Evolutionary conservation across 2,113 vertebrate genomes (phyloP), one percentile per base, ranked within the genome.

Genomic region (Cygnus atratus): DNA sequence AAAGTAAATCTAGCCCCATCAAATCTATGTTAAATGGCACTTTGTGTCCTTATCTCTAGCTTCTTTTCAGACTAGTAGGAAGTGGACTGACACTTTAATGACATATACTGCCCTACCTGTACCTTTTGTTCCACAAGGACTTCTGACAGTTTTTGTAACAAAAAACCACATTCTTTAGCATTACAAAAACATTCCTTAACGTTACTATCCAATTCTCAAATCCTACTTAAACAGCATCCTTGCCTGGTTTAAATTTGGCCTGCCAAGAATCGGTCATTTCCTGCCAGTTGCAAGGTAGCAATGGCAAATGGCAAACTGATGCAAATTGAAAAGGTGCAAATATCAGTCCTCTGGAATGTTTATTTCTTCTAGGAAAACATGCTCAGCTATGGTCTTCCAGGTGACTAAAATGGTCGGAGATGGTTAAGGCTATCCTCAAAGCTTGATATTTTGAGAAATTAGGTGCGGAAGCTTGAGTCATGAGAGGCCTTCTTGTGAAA

Each of bases 401-500:
- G 14, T 0, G 1, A 75, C 33, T 76, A 18, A 93, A 90, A 90
- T 35, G 62, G 18, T 7, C 61, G 29, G 28, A 77, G 61, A 84
- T 15, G 12, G 73, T 57, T 57, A 78, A 2, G 9, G 54, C 70
- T 89, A 54, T 52, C 50, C 88, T 93, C 29, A 68, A 9, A 75
- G 79, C 57, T 5, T 43, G 54, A 0, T 91, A 62, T 76, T 97
- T 79, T 84, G 74, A 96, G 77, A 95, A 92, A 79, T 62, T 68
- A 91, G 81, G 89, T 81, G 74, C 68, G 77, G 81, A 95, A 8
- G 26, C n/a, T 92, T 72, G 41, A 94, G 91, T 26, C 43, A 29
- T 71, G 84, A 88, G 35, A 73, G 61, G 14, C 31, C 52, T 12
- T 84, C 81, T 93, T 91, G 87, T 94, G 96, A 96, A 95, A 96